These are phyloP conservation scores for Paracanthobrama guichenoti DNA, from an alignment of 2,113 vertebrate genomes.

Conservation along the genomic window DNA sequence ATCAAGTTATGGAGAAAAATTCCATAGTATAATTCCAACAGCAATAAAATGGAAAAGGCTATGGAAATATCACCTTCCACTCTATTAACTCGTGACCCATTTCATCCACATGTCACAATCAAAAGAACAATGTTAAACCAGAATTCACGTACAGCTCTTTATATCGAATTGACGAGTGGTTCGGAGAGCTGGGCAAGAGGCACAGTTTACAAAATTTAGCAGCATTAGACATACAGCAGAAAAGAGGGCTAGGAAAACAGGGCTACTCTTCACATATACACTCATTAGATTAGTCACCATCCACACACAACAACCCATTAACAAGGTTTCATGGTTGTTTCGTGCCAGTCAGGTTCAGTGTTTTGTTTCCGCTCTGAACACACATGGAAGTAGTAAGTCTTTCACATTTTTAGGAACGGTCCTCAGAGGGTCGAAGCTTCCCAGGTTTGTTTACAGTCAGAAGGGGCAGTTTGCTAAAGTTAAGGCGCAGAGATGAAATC, in stretches of 20 bases:
- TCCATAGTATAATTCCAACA: slow-evolving; percentile 37
- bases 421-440: neutral
- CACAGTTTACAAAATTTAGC: slow-evolving; percentile 53
- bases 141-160: slow-evolving; percentile 23
- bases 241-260: slow-evolving; percentile 1
- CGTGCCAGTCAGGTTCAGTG: slow-evolving; percentile 15
- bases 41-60: slow-evolving; percentile 25
- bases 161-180: neutral
- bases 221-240: slow-evolving; percentile 48
- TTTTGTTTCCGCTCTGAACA: slow-evolving; percentile 24
- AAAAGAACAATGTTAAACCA: slow-evolving; percentile 11
- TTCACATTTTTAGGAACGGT: slow-evolving; percentile 45
- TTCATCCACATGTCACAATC: slow-evolving; percentile 25
- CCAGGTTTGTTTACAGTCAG: slow-evolving; percentile 17
- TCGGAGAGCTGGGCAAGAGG: slow-evolving; percentile 36
- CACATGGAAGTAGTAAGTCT: slow-evolving; percentile 42
- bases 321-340: neutral
- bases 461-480: slow-evolving; percentile 46
- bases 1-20: slow-evolving; percentile 27
- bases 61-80: slow-evolving; percentile 24
- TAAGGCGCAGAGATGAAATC: slow-evolving; percentile 26
- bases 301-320: neutral
- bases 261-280: slow-evolving; percentile 1
- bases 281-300: slow-evolving; percentile 4
- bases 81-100: slow-evolving; percentile 20